Conservation (phyloP, 2,797 vertebrate species). For the Sebastes hubbsi region DNA sequence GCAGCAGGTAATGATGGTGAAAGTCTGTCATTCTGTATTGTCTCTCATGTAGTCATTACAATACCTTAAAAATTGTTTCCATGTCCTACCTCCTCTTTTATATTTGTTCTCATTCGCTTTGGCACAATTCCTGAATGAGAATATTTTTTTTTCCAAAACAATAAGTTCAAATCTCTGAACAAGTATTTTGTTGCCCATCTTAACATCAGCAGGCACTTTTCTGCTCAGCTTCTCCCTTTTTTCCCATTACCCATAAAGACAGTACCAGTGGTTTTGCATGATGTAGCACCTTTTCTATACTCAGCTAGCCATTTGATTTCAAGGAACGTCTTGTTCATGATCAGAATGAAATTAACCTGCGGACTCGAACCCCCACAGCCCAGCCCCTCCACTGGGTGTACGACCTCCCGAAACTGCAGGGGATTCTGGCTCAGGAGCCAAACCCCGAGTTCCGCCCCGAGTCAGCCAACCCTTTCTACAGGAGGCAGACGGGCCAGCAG, state of each 20-base stretch:
- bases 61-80: background rate
- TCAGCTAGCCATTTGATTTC: background rate
- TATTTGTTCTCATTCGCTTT: background rate
- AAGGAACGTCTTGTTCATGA: background rate
- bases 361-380: conserved; percentile 51
- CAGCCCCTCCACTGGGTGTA: conserved; percentile 85
- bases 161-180: too few relatives aligned
- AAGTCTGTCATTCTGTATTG: background rate
- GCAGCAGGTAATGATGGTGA: conserved; percentile 74
- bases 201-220: background rate
- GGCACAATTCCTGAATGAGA: too few relatives aligned
- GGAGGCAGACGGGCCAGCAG: conserved; percentile 77
- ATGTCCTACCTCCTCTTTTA: background rate
- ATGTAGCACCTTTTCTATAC: background rate
- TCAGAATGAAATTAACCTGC: background rate
- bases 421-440: conserved; percentile 66
- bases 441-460: conserved; percentile 78
- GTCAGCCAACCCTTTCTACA: conserved; percentile 83
- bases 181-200: background rate
- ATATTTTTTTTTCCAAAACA: too few relatives aligned
- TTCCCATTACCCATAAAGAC: fast-evolving
- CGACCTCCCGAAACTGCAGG: conserved; percentile 77
- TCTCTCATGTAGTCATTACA: background rate
- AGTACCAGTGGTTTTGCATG: background rate
- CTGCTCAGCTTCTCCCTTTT: background rate